A percentile compares a stretch with the other conserved stretches of the same genome.
These are phyloP conservation scores for Zele albiditarsus DNA, from an alignment of 2,888 invertebrate species.

Conservation along the genomic window DNA sequence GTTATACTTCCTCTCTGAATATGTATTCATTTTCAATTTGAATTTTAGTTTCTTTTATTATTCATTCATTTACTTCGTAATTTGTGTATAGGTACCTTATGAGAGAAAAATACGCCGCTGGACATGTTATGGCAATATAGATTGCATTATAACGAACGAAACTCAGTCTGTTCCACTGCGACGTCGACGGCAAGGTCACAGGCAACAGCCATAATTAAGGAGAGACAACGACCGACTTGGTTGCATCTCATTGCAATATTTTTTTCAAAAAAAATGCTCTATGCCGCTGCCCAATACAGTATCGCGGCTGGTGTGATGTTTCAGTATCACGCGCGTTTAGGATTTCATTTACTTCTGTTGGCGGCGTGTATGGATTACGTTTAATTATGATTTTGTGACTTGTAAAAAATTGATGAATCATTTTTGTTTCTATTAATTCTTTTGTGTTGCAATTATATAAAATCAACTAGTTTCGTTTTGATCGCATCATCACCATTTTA, in stretches of 20 bases:
- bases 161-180: slow-evolving; percentile 44
- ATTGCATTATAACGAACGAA: slow-evolving; percentile 46
- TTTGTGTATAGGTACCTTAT: not conserved
- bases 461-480: not conserved
- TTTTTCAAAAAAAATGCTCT: slow-evolving; percentile 59
- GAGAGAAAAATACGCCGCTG: slow-evolving; percentile 42
- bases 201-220: slow-evolving; percentile 10
- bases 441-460: not conserved
- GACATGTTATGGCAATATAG: slow-evolving; percentile 53
- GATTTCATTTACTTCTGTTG: slow-evolving; percentile 56
- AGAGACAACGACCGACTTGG: slow-evolving; percentile 53
- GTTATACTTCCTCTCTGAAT: slow-evolving; percentile 11
- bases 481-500: too few relatives aligned
- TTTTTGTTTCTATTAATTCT: slow-evolving; percentile 17
- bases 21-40: not conserved
- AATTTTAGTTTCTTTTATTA: not conserved
- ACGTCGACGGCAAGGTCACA: not conserved
- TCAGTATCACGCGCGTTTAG: slow-evolving; percentile 55
- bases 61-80: not conserved
- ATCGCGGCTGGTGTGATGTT: slow-evolving; percentile 57
- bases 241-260: slow-evolving; percentile 58
- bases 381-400: slow-evolving; percentile 41
- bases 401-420: not conserved
- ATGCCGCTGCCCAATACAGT: slow-evolving; percentile 56
- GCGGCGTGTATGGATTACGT: slow-evolving; percentile 57